Percentiles rank a stretch among this genome's conserved stretches.
phyloP scores from a whole-genome alignment of 2,797 vertebrate species.

The Chlorospingus semifuscus region DNA sequence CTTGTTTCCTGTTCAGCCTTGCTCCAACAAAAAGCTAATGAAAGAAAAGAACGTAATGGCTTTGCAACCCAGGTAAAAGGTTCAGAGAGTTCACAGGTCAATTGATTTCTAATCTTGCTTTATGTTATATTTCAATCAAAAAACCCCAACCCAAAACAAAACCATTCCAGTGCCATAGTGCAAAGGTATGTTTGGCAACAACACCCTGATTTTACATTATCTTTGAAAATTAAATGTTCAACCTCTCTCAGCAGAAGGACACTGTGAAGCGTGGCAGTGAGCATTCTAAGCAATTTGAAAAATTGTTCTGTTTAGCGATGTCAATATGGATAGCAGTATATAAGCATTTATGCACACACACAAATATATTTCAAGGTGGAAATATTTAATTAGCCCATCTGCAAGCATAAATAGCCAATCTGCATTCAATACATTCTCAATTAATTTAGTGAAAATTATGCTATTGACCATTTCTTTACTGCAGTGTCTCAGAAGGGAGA shows the following conservation, averaged over 20 bases:
- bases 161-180: background rate
- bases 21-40: constrained; percentile 86
- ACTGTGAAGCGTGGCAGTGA: background rate
- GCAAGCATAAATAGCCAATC: constrained; percentile 52
- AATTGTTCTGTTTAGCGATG: background rate
- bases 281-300: background rate
- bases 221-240: constrained; percentile 3
- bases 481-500: constrained; percentile 32
- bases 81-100: constrained; percentile 78
- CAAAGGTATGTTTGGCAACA: background rate
- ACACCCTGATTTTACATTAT: background rate
- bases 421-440: constrained; percentile 12
- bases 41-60: constrained; percentile 90
- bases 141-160: background rate
- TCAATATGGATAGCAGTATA: background rate
- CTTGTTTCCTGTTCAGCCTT: constrained; percentile 81
- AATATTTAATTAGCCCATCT: constrained; percentile 68
- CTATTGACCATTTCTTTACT: constrained; percentile 56
- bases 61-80: constrained; percentile 84
- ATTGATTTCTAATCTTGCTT: constrained; percentile 70
- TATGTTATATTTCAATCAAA: constrained; percentile 58
- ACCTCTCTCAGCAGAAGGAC: background rate
- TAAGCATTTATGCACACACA: background rate
- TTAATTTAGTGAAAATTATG: constrained; percentile 65
- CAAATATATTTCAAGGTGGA: constrained; percentile 19